Evolutionary conservation across 2,113 vertebrate genomes (phyloP).

Genomic region (Narcine bancroftii): DNA sequence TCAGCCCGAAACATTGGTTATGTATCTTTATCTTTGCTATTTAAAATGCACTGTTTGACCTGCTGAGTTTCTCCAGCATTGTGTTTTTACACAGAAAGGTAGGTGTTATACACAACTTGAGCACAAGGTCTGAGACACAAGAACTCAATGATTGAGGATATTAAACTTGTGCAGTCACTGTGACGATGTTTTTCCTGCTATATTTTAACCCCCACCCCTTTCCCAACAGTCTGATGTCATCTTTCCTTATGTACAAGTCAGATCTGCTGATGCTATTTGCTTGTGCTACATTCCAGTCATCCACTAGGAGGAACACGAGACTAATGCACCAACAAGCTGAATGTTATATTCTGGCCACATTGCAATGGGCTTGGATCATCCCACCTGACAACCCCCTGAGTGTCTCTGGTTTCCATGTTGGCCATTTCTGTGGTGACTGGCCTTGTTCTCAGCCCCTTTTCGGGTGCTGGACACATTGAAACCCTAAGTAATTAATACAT

Average conservation of each 20-base stretch:
- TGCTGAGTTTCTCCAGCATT: no score
- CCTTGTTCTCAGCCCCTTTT: no score
- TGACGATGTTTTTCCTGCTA: background rate
- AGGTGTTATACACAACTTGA: background rate
- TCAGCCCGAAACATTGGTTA: no score
- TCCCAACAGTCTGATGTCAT: background rate
- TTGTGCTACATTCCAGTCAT: background rate
- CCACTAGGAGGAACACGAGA: conserved; percentile 26
- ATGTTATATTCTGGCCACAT: background rate
- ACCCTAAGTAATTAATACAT: no score
- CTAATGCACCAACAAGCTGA: background rate
- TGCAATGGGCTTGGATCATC: no score
- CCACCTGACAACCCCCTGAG: no score
- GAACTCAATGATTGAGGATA: background rate
- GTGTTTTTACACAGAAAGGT: no score
- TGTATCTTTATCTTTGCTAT: no score
- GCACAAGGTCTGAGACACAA: background rate
- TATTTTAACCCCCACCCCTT: background rate
- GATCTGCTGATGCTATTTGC: background rate
- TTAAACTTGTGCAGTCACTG: background rate
- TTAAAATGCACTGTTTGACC: no score
- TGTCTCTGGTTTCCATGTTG: no score
- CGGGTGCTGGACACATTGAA: no score
- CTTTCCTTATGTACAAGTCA: background rate
- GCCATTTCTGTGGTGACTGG: no score